A percentile compares a stretch with the other conserved stretches of the same genome.
Conservation (phyloP, 1,140 invertebrate genomes). For the Trachymyrmex cornetzi region DNA sequence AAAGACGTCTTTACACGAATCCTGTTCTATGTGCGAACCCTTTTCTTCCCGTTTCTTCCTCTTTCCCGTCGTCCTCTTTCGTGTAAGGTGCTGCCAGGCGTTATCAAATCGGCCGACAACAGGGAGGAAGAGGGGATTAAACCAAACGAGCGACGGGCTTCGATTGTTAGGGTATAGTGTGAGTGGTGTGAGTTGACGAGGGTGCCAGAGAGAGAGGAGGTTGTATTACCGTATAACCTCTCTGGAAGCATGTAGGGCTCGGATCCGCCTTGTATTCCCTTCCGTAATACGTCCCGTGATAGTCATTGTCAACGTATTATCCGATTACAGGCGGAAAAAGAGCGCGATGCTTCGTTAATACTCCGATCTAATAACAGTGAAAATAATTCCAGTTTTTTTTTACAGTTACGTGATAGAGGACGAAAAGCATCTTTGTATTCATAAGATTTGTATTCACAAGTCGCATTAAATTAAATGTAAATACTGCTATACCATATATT, state of each 20-base stretch:
- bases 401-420: neutral
- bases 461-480: constrained; percentile 4
- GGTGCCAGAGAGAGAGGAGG: constrained; percentile 68
- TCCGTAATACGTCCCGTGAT: constrained; percentile 56
- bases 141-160: constrained; percentile 74
- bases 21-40: constrained; percentile 18
- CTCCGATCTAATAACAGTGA: constrained; percentile 49
- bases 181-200: constrained; percentile 56
- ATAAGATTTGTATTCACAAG: neutral
- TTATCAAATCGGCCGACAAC: constrained; percentile 76
- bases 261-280: constrained; percentile 58
- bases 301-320: constrained; percentile 76
- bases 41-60: constrained; percentile 53
- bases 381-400: constrained; percentile 36
- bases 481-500: neutral
- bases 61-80: neutral
- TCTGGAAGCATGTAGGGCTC: constrained; percentile 52
- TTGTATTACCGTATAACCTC: constrained; percentile 58
- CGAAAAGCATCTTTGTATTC: neutral
- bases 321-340: constrained; percentile 77
- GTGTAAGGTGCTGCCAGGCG: constrained; percentile 44
- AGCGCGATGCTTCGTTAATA: constrained; percentile 66
- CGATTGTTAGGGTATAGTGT: constrained; percentile 70
- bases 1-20: constrained; percentile 64
- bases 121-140: constrained; percentile 76